Evolutionary conservation across 2,797 vertebrate species (phyloP).

Genomic region (Salmo trutta): DNA sequence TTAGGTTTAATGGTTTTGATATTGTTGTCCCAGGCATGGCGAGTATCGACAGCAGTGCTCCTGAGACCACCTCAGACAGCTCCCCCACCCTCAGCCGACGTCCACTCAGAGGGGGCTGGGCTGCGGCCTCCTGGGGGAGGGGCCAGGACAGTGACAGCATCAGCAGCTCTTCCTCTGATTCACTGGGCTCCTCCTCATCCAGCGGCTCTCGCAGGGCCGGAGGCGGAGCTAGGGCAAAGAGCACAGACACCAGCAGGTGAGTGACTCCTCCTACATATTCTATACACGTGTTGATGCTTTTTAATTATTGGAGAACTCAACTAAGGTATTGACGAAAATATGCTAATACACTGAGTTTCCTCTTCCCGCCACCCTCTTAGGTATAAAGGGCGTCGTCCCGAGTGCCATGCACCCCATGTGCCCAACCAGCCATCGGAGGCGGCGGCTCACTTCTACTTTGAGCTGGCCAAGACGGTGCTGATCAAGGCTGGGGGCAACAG

Average conservation of each 20-base stretch:
- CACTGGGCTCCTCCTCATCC: conserved; percentile 94
- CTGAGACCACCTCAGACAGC: conserved; percentile 98
- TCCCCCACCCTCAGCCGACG: conserved; percentile 95
- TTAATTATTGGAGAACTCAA: background rate
- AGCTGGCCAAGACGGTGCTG: conserved; percentile 96
- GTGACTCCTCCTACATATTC: background rate
- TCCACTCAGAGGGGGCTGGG: conserved; percentile 94
- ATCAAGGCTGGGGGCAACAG: conserved; percentile 99
- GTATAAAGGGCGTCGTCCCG: conserved; percentile 95
- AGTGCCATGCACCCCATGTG: conserved; percentile 98
- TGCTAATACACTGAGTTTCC: background rate
- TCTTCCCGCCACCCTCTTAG: conserved; percentile 62
- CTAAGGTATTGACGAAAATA: background rate
- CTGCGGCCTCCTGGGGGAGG: conserved; percentile 92
- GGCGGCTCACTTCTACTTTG: conserved; percentile 98
- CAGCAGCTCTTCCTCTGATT: conserved; percentile 98
- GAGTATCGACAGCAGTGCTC: conserved; percentile 98
- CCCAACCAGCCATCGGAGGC: conserved; percentile 98
- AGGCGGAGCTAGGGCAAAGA: conserved; percentile 94
- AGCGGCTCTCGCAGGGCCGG: conserved; percentile 95
- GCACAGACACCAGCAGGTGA: conserved; percentile 96
- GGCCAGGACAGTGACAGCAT: conserved; percentile 99
- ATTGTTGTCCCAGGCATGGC: conserved; percentile 86
- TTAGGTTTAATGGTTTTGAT: background rate
- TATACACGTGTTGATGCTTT: background rate